These are phyloP conservation scores for Montipora cactus DNA, from an alignment of 64 coral and sea anemone species.

Conservation along the genomic window DNA sequence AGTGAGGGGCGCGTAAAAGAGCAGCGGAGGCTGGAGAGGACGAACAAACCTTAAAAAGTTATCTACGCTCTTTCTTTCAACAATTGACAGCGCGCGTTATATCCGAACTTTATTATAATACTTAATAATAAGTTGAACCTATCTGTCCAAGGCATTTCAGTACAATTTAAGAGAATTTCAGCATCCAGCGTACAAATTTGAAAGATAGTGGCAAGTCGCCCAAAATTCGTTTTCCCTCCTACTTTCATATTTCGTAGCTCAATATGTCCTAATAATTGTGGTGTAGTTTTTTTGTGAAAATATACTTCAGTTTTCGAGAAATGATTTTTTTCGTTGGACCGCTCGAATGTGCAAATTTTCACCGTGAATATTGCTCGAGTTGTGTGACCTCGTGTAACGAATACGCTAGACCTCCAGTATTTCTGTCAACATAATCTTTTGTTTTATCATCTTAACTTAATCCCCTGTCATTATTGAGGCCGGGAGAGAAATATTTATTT, in stretches of 20 bases:
- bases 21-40: conserved; percentile 75
- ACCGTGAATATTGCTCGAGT: background rate
- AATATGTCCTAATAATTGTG: too few species aligned
- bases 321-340: background rate
- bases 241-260: too few species aligned
- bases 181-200: too few species aligned
- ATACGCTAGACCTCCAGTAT: background rate
- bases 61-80: too few species aligned
- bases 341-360: conserved; percentile 3
- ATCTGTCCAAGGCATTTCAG: too few species aligned
- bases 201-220: too few species aligned
- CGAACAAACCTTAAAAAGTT: background rate
- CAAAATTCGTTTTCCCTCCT: too few species aligned
- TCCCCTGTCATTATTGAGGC: background rate
- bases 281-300: background rate
- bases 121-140: too few species aligned
- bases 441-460: background rate
- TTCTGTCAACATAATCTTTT: background rate
- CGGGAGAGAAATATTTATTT: background rate
- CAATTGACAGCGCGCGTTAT: too few species aligned
- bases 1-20: conserved; percentile 37
- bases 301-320: conserved; percentile 4
- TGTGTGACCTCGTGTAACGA: conserved; percentile 6
- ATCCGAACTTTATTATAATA: too few species aligned
- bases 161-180: too few species aligned